Conservation (phyloP, 2,113 vertebrate species). For the Mastomys coucha region DNA sequence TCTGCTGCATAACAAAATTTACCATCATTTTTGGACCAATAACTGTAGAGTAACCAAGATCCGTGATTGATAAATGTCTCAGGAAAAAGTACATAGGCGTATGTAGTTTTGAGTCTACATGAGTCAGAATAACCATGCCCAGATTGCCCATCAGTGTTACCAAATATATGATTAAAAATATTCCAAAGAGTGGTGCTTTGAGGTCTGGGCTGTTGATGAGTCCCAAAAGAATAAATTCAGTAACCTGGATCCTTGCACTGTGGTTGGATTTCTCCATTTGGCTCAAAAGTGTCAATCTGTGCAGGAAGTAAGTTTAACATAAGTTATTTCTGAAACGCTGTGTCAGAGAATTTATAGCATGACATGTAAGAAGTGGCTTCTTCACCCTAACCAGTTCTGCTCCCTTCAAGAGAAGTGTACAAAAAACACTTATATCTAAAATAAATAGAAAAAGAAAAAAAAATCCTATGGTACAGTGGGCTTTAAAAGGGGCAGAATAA, state of each 20-base stretch:
- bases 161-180: constrained; percentile 71
- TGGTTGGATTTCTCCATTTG: constrained; percentile 66
- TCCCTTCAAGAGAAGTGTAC: not conserved
- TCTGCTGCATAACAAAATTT: constrained; percentile 67
- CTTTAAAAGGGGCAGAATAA: not conserved
- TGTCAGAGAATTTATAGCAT: not conserved
- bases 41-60: constrained; percentile 83
- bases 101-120: constrained; percentile 69
- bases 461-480: too few species aligned
- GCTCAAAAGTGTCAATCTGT: not conserved
- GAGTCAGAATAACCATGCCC: constrained; percentile 72
- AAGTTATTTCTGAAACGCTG: not conserved
- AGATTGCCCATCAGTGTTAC: constrained; percentile 68
- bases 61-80: constrained; percentile 80
- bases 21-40: constrained; percentile 78
- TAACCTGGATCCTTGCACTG: not conserved
- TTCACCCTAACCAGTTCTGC: not conserved
- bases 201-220: constrained; percentile 55
- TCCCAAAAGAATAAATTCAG: constrained; percentile 79
- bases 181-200: constrained; percentile 68
- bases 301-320: not conserved
- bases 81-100: constrained; percentile 85
- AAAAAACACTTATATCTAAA: not conserved
- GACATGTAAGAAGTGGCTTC: not conserved
- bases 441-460: too few species aligned